phyloP scores from a whole-genome alignment of 2,888 invertebrate species.

The Platerodrilus igneus region DNA sequence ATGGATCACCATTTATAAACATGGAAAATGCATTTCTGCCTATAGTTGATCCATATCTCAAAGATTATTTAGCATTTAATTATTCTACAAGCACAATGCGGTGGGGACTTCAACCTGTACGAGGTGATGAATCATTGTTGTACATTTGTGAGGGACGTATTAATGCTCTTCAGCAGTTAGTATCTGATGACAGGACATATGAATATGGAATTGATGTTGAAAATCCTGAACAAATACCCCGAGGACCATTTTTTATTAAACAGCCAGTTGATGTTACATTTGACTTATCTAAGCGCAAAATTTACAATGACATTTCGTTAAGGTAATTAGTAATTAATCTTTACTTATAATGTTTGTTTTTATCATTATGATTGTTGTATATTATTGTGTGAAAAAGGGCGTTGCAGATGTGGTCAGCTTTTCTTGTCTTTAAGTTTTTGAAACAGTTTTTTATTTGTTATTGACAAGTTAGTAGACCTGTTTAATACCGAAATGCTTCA shows the following conservation, averaged over 20 bases:
- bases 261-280: slow-evolving; percentile 81
- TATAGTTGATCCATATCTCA: slow-evolving; percentile 54
- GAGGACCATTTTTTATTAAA: slow-evolving; percentile 83
- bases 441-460: too few relatives aligned
- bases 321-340: too few relatives aligned
- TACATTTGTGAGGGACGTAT: slow-evolving; percentile 87
- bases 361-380: too few relatives aligned
- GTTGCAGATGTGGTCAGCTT: too few relatives aligned
- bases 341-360: neutral
- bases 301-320: slow-evolving; percentile 70
- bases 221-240: slow-evolving; percentile 75
- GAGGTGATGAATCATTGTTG: slow-evolving; percentile 69
- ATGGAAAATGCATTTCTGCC: slow-evolving; percentile 80
- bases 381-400: too few relatives aligned
- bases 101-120: slow-evolving; percentile 81
- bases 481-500: too few relatives aligned
- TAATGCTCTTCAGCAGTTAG: slow-evolving; percentile 63
- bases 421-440: too few relatives aligned
- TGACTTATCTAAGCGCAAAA: slow-evolving; percentile 68
- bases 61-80: slow-evolving; percentile 75
- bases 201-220: slow-evolving; percentile 81
- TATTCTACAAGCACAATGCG: slow-evolving; percentile 66
- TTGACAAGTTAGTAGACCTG: too few relatives aligned
- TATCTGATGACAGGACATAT: slow-evolving; percentile 71
- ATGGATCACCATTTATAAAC: slow-evolving; percentile 71